Evolutionary conservation across 2,113 vertebrate genomes (phyloP).

Genomic region (Globicephala melas): DNA sequence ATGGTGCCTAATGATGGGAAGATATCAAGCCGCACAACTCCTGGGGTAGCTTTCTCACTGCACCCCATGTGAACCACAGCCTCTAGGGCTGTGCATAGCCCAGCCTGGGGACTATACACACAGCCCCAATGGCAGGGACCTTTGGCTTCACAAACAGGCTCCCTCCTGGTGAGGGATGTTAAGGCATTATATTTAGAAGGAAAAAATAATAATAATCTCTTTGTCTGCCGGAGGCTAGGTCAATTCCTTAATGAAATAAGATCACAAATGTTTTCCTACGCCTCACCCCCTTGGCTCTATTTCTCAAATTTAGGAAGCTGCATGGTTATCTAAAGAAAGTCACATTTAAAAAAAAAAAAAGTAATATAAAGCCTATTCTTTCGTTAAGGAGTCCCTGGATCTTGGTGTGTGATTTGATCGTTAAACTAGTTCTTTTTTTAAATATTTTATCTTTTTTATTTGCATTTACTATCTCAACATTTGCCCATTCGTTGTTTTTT

Average conservation of each 20-base stretch:
- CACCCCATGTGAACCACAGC: not conserved
- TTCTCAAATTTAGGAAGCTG: slow-evolving; percentile 3
- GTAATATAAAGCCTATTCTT: not conserved
- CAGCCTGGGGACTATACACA: not conserved
- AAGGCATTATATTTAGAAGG: not conserved
- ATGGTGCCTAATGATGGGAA: not conserved
- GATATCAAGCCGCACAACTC: not conserved
- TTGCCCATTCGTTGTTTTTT: no score
- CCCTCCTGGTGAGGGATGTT: not conserved
- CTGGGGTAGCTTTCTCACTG: not conserved
- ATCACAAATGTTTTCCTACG: not conserved
- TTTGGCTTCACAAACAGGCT: not conserved
- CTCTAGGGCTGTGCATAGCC: not conserved
- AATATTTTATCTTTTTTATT: no score
- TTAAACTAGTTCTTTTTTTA: slow-evolving; percentile 65
- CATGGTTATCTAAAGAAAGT: slow-evolving; percentile 30
- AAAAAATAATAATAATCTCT: not conserved
- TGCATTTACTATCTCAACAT: no score
- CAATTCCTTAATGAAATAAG: not conserved
- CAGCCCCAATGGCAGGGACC: accelerated
- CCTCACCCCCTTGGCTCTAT: not conserved
- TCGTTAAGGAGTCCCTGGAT: not conserved
- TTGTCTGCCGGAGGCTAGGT: not conserved
- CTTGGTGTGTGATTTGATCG: slow-evolving; percentile 39
- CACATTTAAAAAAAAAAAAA: not conserved